Conservation (phyloP, 2,888 invertebrate species). For the Syrista parreyssii region DNA sequence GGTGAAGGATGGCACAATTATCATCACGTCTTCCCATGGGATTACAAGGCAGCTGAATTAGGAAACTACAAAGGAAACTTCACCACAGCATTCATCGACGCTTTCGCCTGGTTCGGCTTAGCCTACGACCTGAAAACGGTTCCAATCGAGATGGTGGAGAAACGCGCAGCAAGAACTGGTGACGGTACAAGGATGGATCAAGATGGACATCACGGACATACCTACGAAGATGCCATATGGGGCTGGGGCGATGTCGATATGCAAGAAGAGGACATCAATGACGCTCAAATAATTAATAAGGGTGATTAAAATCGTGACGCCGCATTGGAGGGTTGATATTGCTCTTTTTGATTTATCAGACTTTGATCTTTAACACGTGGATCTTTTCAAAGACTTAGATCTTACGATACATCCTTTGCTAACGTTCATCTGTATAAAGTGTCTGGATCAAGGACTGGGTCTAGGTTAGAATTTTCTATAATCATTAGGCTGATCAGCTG, state of each 20-base stretch:
- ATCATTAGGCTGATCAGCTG: not conserved
- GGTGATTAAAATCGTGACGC: conserved; percentile 35
- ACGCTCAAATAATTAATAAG: conserved; percentile 58
- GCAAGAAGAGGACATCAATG: conserved; percentile 74
- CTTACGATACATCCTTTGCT: no score
- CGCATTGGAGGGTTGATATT: not conserved
- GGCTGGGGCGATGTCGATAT: conserved; percentile 88
- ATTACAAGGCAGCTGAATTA: conserved; percentile 80
- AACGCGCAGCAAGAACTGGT: conserved; percentile 78
- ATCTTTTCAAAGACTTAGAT: no score
- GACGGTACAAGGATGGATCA: conserved; percentile 72
- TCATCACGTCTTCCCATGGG: conserved; percentile 89
- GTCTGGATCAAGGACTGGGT: not conserved
- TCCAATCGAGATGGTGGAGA: conserved; percentile 75
- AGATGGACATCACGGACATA: conserved; percentile 60
- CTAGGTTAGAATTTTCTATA: not conserved
- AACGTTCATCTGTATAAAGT: not conserved
- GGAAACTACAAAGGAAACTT: conserved; percentile 74
- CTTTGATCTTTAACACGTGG: no score
- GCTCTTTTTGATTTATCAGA: not conserved
- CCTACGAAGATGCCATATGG: conserved; percentile 73
- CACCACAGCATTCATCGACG: conserved; percentile 74
- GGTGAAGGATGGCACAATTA: conserved; percentile 92
- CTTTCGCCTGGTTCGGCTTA: conserved; percentile 80
- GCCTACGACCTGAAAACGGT: conserved; percentile 89